Evolutionary conservation across 2,113 vertebrate species (phyloP).

Genomic region (Arizona elegans): DNA sequence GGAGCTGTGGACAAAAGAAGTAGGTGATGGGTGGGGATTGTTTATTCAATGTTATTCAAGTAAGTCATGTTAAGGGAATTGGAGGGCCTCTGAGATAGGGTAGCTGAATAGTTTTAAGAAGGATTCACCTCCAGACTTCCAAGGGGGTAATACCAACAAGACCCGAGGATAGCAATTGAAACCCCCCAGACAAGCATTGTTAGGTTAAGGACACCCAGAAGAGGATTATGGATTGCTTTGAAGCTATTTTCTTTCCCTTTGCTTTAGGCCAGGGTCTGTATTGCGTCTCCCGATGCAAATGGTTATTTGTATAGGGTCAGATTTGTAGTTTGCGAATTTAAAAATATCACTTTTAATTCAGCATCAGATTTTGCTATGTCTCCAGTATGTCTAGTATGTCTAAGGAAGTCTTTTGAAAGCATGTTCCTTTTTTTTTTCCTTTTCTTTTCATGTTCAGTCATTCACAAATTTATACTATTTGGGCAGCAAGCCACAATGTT

Average conservation of each 20-base stretch:
- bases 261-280: conserved; percentile 27
- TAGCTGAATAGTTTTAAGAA: conserved; percentile 59
- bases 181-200: conserved; percentile 58
- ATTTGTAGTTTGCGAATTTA: neutral
- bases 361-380: neutral
- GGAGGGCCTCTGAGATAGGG: conserved; percentile 64
- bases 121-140: conserved; percentile 68
- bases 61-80: conserved; percentile 68
- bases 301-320: neutral
- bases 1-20: conserved; percentile 75
- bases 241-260: conserved; percentile 45
- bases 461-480: neutral
- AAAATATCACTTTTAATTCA: neutral
- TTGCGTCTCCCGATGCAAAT: neutral
- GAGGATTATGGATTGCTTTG: conserved; percentile 64
- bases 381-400: neutral
- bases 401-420: neutral
- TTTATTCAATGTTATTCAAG: conserved; percentile 81
- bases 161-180: conserved; percentile 54
- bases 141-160: conserved; percentile 42
- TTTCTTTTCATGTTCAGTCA: neutral
- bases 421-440: neutral
- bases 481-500: neutral
- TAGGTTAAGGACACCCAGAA: conserved; percentile 47
- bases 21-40: conserved; percentile 78